Conservation (phyloP, 1,140 invertebrate species). For the Drosophila azteca region DNA sequence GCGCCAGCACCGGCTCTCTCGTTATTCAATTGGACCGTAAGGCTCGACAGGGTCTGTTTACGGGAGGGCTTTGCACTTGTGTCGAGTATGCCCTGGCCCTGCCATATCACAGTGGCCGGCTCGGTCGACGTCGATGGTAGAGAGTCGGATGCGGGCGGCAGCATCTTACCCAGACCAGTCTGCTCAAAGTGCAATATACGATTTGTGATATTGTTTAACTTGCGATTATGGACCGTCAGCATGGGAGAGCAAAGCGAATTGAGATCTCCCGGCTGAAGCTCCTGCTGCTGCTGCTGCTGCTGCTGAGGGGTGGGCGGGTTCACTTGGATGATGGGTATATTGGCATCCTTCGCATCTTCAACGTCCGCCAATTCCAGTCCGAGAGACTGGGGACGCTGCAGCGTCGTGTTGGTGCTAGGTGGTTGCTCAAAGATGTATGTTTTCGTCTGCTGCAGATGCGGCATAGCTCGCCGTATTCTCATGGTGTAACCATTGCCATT, state of each 20-base stretch:
- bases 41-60: neutral
- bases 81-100: slow-evolving; percentile 41
- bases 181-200: slow-evolving; percentile 62
- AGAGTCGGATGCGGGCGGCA: too few species aligned
- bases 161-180: neutral
- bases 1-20: neutral
- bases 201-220: slow-evolving; percentile 54
- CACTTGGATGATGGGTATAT: slow-evolving; percentile 66
- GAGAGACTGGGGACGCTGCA: slow-evolving; percentile 39
- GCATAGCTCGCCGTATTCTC: slow-evolving; percentile 12
- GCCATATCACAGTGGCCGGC: slow-evolving; percentile 32
- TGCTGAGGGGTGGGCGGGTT: slow-evolving; percentile 71
- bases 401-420: slow-evolving; percentile 31
- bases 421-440: slow-evolving; percentile 57
- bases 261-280: neutral
- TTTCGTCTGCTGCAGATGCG: slow-evolving; percentile 50
- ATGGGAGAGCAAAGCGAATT: neutral
- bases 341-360: neutral
- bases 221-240: slow-evolving; percentile 22
- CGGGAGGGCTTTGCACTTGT: slow-evolving; percentile 60
- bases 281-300: slow-evolving; percentile 16
- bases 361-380: neutral
- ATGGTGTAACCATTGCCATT: slow-evolving; percentile 18
- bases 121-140: neutral
- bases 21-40: neutral